Percentiles rank a stretch among this genome's conserved stretches.
These are phyloP conservation scores for Catocala sponsa DNA, from an alignment of 2,888 invertebrate genomes.

Conservation along the genomic window DNA sequence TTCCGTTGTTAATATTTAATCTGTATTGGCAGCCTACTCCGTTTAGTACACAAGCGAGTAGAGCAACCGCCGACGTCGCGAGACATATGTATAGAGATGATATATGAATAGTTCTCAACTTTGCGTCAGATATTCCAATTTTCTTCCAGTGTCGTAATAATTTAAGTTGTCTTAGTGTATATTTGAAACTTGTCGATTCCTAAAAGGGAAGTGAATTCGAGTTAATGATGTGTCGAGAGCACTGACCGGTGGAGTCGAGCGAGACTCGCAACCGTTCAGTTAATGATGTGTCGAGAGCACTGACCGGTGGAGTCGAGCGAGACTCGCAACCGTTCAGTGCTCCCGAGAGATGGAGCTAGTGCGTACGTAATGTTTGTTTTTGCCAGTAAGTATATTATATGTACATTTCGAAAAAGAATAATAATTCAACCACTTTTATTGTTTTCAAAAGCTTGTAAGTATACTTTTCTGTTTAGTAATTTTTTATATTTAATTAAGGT, in stretches of 20 bases:
- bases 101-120: conserved; percentile 35
- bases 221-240: conserved; percentile 53
- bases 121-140: conserved; percentile 55
- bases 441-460: conserved; percentile 76
- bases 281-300: no score
- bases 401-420: conserved; percentile 81
- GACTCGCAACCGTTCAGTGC: conserved; percentile 19
- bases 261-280: conserved; percentile 15
- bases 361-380: conserved; percentile 66
- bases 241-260: conserved; percentile 21
- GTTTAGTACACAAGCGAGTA: no score
- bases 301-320: no score
- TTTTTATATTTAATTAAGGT: conserved; percentile 62
- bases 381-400: conserved; percentile 84
- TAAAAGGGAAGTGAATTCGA: conserved; percentile 60
- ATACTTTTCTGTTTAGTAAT: conserved; percentile 73
- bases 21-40: no score
- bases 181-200: conserved; percentile 60
- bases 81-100: no score
- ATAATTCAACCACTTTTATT: conserved; percentile 66
- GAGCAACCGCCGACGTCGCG: no score
- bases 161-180: conserved; percentile 68
- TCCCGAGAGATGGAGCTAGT: conserved; percentile 44
- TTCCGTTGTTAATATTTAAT: no score
- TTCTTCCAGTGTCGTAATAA: conserved; percentile 72